Conservation (phyloP, 2,113 vertebrate genomes). For the Trochalopteron elliotii region DNA sequence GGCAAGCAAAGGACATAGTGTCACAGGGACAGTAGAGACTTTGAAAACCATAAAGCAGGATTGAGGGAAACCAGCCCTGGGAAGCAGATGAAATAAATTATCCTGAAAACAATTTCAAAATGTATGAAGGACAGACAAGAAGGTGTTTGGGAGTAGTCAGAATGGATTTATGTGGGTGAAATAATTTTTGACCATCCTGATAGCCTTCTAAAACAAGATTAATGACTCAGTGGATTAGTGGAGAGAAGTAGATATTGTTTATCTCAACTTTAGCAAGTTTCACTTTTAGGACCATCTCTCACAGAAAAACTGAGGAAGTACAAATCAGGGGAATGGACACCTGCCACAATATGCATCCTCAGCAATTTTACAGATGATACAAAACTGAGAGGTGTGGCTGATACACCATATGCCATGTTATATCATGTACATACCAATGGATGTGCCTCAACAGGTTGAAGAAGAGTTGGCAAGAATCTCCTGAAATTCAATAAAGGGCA, state of each 20-base stretch:
- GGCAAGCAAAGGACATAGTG: background rate
- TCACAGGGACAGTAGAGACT: background rate
- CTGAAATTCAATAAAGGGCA: background rate
- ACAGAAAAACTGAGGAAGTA: background rate
- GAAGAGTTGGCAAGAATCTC: background rate
- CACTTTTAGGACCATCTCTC: background rate
- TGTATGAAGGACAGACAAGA: background rate
- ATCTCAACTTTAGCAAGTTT: background rate
- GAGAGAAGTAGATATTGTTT: background rate
- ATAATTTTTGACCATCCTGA: background rate
- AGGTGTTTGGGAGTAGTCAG: background rate
- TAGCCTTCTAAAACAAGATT: too few relatives aligned
- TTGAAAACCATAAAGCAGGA: background rate
- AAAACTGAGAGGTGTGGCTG: background rate
- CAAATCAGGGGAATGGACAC: background rate
- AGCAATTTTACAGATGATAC: background rate
- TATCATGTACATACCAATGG: accelerated
- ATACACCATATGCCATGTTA: background rate
- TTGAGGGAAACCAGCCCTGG: background rate
- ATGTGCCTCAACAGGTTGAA: background rate
- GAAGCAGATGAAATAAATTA: background rate
- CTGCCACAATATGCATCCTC: background rate
- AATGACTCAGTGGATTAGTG: background rate
- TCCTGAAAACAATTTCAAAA: background rate
- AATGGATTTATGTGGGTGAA: background rate